A percentile compares a stretch with the other conserved stretches of the same genome.
Evolutionary conservation across 2,888 invertebrate genomes (phyloP).

Genomic region (Machimus rusticus): DNA sequence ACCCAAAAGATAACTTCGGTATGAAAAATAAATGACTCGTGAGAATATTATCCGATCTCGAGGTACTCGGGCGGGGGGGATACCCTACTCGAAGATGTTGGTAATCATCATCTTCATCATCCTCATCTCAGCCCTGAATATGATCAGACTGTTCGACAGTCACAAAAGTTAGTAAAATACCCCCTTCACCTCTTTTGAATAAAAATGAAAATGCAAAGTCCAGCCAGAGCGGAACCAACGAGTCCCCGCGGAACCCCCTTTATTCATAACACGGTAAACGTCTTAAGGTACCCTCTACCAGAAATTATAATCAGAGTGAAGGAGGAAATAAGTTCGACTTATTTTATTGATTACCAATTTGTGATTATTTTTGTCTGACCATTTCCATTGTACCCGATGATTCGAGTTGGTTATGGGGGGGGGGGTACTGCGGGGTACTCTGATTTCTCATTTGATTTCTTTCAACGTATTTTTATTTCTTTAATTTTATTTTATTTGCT

Average conservation of each 20-base stretch:
- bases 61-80: no score
- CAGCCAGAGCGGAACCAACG: background rate
- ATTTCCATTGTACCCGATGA: background rate
- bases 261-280: background rate
- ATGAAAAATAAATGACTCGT: background rate
- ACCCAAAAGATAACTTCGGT: background rate
- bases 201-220: background rate
- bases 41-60: background rate
- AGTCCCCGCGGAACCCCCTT: background rate
- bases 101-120: background rate
- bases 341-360: slow-evolving; percentile 28
- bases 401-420: no score
- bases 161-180: background rate
- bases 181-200: background rate
- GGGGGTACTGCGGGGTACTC: background rate
- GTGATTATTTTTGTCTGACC: slow-evolving; percentile 5
- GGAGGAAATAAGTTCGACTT: background rate
- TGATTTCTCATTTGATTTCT: background rate
- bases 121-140: background rate
- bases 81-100: background rate
- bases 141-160: background rate
- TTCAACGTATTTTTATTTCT: background rate
- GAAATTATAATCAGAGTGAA: background rate
- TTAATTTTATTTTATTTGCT: background rate
- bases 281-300: background rate